phyloP scores from a whole-genome alignment of 2,888 invertebrate genomes.

The Nymphalis c-album region DNA sequence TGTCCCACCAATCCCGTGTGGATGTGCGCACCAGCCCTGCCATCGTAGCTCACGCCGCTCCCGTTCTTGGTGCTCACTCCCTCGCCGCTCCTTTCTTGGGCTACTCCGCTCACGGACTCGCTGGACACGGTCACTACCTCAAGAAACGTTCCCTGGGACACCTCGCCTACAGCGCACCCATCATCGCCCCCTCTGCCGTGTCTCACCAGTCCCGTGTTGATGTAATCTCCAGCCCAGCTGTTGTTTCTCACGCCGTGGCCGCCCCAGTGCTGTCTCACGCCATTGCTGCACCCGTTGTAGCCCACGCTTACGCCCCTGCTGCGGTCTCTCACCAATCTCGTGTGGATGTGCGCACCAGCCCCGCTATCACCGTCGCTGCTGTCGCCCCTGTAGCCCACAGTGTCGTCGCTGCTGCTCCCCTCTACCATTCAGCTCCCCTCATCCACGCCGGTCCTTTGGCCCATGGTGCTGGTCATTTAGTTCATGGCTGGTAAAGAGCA shows the following conservation, averaged over 20 bases:
- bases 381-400: slow-evolving; percentile 48
- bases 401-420: slow-evolving; percentile 45
- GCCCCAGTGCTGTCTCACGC: slow-evolving; percentile 48
- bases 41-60: slow-evolving; percentile 46
- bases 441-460: slow-evolving; percentile 58
- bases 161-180: slow-evolving; percentile 49
- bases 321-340: slow-evolving; percentile 68
- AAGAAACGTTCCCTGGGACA: slow-evolving; percentile 48
- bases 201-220: slow-evolving; percentile 78
- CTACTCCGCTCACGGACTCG: slow-evolving; percentile 29
- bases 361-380: slow-evolving; percentile 48
- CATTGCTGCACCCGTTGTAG: slow-evolving; percentile 45
- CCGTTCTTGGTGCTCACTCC: slow-evolving; percentile 26
- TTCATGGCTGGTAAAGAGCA: slow-evolving; percentile 68
- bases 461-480: slow-evolving; percentile 42
- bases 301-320: slow-evolving; percentile 38
- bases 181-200: slow-evolving; percentile 68
- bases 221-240: slow-evolving; percentile 46
- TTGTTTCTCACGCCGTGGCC: slow-evolving; percentile 45
- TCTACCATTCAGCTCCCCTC: slow-evolving; percentile 42
- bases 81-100: slow-evolving; percentile 31
- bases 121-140: slow-evolving; percentile 44
- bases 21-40: slow-evolving; percentile 53
- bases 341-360: slow-evolving; percentile 56
- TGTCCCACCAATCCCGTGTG: slow-evolving; percentile 61